phyloP scores from a whole-genome alignment of 1,140 invertebrate species.

The Papilio polytes region DNA sequence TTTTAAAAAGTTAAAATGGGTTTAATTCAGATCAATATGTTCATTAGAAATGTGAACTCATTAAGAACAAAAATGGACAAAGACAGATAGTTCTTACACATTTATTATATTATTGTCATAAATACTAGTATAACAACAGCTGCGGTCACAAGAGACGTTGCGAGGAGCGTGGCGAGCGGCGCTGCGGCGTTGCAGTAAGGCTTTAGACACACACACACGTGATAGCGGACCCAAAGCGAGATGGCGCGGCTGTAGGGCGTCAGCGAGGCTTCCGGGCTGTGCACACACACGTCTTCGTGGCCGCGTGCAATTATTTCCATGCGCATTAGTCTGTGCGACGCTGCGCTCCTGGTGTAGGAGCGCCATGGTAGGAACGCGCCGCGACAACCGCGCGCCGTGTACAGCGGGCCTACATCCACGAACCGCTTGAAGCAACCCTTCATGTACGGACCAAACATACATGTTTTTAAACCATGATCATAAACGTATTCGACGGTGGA shows the following conservation, averaged over 20 bases:
- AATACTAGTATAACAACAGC: neutral
- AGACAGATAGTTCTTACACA: neutral
- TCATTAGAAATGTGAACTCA: too few species aligned
- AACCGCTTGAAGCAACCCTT: conserved; percentile 28
- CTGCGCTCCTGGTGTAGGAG: neutral
- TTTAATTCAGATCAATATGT: too few species aligned
- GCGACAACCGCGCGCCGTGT: conserved; percentile 26
- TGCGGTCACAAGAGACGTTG: neutral
- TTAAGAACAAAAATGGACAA: neutral
- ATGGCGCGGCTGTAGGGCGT: conserved; percentile 56
- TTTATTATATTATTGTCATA: neutral
- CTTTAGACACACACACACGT: conserved; percentile 59
- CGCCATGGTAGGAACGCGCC: neutral
- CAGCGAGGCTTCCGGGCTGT: conserved; percentile 56
- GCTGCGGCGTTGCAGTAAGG: conserved; percentile 19
- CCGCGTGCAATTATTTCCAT: conserved; percentile 3
- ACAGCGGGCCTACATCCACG: conserved; percentile 30
- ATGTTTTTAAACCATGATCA: conserved; percentile 3
- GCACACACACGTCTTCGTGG: conserved; percentile 53
- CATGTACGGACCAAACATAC: conserved; percentile 23
- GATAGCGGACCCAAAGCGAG: conserved; percentile 58
- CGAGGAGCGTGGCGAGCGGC: neutral
- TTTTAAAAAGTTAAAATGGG: too few species aligned
- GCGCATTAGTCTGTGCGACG: neutral
- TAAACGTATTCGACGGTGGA: neutral